A percentile compares a stretch with the other conserved stretches of the same genome.
Conservation (phyloP, 2,113 vertebrate genomes). For the Upupa epops region DNA sequence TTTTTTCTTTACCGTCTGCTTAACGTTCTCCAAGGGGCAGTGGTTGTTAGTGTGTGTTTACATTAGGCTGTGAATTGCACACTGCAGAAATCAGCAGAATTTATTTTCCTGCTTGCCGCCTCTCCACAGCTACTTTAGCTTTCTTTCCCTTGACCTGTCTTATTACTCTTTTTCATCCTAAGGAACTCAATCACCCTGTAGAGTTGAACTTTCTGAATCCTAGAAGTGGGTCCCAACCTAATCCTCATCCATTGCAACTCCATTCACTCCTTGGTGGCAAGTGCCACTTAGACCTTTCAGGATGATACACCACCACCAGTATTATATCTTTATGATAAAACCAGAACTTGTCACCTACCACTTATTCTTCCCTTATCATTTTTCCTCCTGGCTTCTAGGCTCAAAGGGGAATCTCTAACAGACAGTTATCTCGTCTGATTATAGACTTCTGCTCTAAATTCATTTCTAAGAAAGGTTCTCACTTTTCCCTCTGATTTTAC, state of each 20-base stretch:
- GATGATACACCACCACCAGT: neutral
- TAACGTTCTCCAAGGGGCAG: neutral
- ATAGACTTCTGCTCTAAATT: neutral
- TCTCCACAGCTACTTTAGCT: neutral
- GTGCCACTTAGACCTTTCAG: neutral
- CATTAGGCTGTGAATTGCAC: neutral
- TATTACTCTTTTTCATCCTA: neutral
- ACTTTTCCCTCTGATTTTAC: neutral
- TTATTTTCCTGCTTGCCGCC: neutral
- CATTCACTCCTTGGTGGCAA: neutral
- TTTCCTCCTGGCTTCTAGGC: neutral
- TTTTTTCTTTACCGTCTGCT: neutral
- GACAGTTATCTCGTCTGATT: neutral
- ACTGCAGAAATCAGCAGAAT: neutral
- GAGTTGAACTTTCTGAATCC: neutral
- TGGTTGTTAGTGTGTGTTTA: slow-evolving; percentile 16
- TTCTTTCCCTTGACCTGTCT: neutral
- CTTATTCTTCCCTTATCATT: neutral
- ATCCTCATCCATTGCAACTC: neutral
- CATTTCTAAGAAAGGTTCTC: neutral
- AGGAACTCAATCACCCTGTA: neutral
- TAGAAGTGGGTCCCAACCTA: neutral
- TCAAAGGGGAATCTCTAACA: neutral
- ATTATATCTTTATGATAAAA: neutral
- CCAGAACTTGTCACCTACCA: neutral